Evolutionary conservation across 2,797 vertebrate species (phyloP).

Genomic region (Okamejei kenojei): DNA sequence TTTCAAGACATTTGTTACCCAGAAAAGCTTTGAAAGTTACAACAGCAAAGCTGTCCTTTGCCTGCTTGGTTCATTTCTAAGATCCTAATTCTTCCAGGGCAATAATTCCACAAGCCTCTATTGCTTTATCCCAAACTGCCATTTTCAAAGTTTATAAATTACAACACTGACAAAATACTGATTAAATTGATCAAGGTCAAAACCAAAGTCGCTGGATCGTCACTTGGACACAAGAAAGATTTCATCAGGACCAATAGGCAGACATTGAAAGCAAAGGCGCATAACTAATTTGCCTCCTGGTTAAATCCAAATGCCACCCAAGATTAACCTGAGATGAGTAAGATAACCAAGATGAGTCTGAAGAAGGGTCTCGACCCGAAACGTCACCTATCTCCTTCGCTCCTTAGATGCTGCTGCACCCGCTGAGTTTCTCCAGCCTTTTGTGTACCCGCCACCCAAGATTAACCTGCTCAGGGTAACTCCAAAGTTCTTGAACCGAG

Average conservation of each 20-base stretch:
- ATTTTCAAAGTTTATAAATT: not conserved
- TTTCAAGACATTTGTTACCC: too few species aligned
- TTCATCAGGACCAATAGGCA: not conserved
- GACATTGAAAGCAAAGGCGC: not conserved
- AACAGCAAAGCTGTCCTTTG: too few species aligned
- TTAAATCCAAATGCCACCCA: not conserved
- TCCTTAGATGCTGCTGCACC: too few species aligned
- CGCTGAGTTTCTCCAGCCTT: too few species aligned
- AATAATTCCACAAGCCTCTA: not conserved
- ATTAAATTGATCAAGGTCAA: not conserved
- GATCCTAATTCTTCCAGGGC: not conserved
- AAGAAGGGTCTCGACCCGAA: too few species aligned
- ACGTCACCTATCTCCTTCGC: too few species aligned
- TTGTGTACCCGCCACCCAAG: too few species aligned
- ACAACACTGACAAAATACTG: not conserved
- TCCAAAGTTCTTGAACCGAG: not conserved
- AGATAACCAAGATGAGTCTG: too few species aligned
- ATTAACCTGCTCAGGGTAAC: not conserved
- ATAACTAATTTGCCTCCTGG: not conserved
- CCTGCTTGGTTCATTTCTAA: not conserved
- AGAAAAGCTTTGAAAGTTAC: too few species aligned
- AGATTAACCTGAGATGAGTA: too few species aligned
- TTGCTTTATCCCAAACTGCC: not conserved
- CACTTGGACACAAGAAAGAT: not conserved
- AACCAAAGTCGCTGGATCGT: not conserved